Evolutionary conservation across 1,140 invertebrate species (phyloP), one percentile per base, ranked within the genome.

Genomic region (Cylas formicarius): DNA sequence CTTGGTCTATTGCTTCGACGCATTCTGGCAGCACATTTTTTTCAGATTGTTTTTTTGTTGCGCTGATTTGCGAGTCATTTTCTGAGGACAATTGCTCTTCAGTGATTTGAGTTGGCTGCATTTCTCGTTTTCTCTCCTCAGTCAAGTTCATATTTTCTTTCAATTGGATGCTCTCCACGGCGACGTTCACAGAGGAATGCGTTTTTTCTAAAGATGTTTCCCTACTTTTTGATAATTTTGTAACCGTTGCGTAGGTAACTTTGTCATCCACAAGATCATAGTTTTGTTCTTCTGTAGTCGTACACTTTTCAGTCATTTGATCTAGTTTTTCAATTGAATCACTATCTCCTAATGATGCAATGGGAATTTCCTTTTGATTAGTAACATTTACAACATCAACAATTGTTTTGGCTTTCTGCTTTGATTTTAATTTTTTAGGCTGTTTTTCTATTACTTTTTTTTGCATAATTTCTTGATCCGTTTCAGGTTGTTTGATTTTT

Each of bases 211-310:
- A 48, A 29, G 54, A 53, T 10, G 51, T 21, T 47, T 53, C 51
- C 31, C 54, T 50, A 38, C 54, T 56, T 24, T 52, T 48, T 10
- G 47, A 44, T 26, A 26, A 27, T 27, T 43, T 44, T 2, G 42
- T 43, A 4, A 53, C 44, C 28, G 43, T 52, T 26, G 54, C 54
- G 22, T 56, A 56, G 14, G 51, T 48, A 20, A 50, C 10, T 33
- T 29, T 35, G 22, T 32, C 34, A 26, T 48, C 23, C n/a, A n/a
- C n/a, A n/a, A n/a, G n/a, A n/a, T n/a, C n/a, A n/a, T n/a, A n/a
- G n/a, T n/a, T n/a, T n/a, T n/a, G n/a, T 28, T 14, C 13, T 16
- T 40, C 37, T 1, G 17, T 18, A 5, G 4, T 3, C 4, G 26
- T 13, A 0, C n/a, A n/a, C n/a, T n/a, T n/a, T n/a, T n/a, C n/a